These are phyloP conservation scores for Coboldia fuscipes DNA, from an alignment of 1,140 invertebrate species.

Conservation along the genomic window DNA sequence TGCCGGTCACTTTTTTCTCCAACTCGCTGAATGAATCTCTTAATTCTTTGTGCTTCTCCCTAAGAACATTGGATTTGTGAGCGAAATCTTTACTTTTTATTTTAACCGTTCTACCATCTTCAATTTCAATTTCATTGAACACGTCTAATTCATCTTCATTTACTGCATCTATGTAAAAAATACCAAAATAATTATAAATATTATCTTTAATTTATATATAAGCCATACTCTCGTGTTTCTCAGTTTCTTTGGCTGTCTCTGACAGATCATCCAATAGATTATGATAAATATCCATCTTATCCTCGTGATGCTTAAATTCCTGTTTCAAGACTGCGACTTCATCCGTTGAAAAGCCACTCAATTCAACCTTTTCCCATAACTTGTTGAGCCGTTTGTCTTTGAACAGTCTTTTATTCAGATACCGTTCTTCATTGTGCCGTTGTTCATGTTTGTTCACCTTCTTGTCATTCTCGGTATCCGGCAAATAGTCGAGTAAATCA, in stretches of 20 bases:
- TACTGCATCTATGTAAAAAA: slow-evolving; percentile 24
- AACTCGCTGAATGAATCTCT: slow-evolving; percentile 62
- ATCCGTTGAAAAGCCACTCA: slow-evolving; percentile 58
- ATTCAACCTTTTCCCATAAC: slow-evolving; percentile 74
- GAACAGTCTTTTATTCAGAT: slow-evolving; percentile 55
- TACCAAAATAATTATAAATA: neutral
- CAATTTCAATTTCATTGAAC: slow-evolving; percentile 25
- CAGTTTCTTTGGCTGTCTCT: slow-evolving; percentile 17
- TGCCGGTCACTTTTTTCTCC: slow-evolving; percentile 43
- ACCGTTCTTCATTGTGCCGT: slow-evolving; percentile 24
- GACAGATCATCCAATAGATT: slow-evolving; percentile 49
- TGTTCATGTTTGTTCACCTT: slow-evolving; percentile 27
- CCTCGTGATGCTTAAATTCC: slow-evolving; percentile 80
- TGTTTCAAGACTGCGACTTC: slow-evolving; percentile 67
- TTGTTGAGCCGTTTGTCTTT: slow-evolving; percentile 79
- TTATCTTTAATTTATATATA: too few species aligned
- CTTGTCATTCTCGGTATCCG: slow-evolving; percentile 36
- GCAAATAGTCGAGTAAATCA: slow-evolving; percentile 58
- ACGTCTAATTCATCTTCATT: slow-evolving; percentile 39
- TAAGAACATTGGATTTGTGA: slow-evolving; percentile 42
- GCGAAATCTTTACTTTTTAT: slow-evolving; percentile 26
- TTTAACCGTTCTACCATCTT: slow-evolving; percentile 13
- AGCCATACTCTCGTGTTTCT: slow-evolving; percentile 46
- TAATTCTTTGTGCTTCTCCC: slow-evolving; percentile 55
- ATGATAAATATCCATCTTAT: slow-evolving; percentile 81